Evolutionary conservation across 2,888 invertebrate genomes (phyloP), one percentile per base, ranked within the genome.

Genomic region (Drosophila barbarae): DNA sequence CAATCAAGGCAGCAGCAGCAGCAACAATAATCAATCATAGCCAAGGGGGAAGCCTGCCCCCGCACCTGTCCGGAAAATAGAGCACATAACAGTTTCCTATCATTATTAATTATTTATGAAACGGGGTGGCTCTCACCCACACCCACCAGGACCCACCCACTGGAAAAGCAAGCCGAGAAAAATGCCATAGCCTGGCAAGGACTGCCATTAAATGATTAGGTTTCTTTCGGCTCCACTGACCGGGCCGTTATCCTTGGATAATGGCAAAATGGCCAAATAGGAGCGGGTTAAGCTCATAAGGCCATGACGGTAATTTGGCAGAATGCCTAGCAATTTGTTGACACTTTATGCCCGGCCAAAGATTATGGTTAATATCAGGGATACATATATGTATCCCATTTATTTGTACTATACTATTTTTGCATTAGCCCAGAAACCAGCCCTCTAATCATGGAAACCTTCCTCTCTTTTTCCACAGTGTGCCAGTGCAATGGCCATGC

Each of bases 401-500:
- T 23, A n/a, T 41, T 23, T 23, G 13, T 39, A 13, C 21, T 39
- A 39, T 39, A 39, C 7, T 39, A 18, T 18, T 39, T 21, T 10
- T 5, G 9, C 5, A 10, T 18, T 18, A 12, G 8, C 18, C 18
- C 18, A 18, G 18, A 18, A 18, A 18, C 18, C 1, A 18, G 18
- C 23, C 41, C 1, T 8, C 26, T 46, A 21, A 57, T 42, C 38
- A 1, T 12, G 12, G 9, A 18, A 18, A 15, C 5, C 2, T 21
- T 39, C 30, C n/a, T 26, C 10, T 2, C 38, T 34, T 23, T 44
- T 44, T n/a, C 0, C 10, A 7, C 94, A 99, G 99, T 96, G 85
- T 99, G 99, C 92, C 97, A 98, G 91, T 99, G 99, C 92, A 99
- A 99, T 91, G 94, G 96, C 56, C 99, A 99, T 92, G 97, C 98